These are phyloP conservation scores for Leptinotarsa peninsularis DNA, from an alignment of 2,888 invertebrate species.

Conservation along the genomic window DNA sequence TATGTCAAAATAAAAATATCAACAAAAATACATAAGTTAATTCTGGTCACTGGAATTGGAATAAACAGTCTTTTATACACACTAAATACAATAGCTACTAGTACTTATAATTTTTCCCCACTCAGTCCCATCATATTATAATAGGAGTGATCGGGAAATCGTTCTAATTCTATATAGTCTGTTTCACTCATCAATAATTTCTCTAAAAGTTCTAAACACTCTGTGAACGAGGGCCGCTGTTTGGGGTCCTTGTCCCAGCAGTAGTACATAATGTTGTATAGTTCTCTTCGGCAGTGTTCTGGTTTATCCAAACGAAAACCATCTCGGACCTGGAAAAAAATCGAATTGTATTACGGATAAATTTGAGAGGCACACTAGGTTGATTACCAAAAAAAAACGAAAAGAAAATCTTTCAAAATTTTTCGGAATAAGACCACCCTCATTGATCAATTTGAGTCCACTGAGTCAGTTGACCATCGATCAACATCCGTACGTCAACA, in stretches of 20 bases:
- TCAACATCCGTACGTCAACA: no score
- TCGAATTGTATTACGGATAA: neutral
- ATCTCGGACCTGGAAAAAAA: slow-evolving; percentile 78
- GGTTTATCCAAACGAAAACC: slow-evolving; percentile 93
- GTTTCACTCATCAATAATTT: slow-evolving; percentile 88
- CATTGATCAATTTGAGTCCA: no score
- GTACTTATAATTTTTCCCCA: slow-evolving; percentile 76
- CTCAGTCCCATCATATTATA: slow-evolving; percentile 88
- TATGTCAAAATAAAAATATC: neutral
- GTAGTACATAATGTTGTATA: slow-evolving; percentile 95
- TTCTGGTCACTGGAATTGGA: neutral
- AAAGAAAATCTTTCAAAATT: no score
- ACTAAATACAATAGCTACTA: slow-evolving; percentile 6
- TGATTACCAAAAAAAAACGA: no score
- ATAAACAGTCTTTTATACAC: slow-evolving; percentile 24
- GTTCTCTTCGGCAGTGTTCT: slow-evolving; percentile 90
- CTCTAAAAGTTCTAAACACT: slow-evolving; percentile 84
- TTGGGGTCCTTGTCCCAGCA: slow-evolving; percentile 92
- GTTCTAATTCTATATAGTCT: slow-evolving; percentile 92
- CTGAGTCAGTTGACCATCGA: no score
- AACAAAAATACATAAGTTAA: neutral
- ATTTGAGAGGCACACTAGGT: no score
- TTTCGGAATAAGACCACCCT: no score
- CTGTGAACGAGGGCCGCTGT: slow-evolving; percentile 86
- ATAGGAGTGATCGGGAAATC: slow-evolving; percentile 93